Percentiles rank a stretch among this genome's conserved stretches.
Evolutionary conservation across 2,888 invertebrate species (phyloP).

Genomic region (Lottia gigantea): DNA sequence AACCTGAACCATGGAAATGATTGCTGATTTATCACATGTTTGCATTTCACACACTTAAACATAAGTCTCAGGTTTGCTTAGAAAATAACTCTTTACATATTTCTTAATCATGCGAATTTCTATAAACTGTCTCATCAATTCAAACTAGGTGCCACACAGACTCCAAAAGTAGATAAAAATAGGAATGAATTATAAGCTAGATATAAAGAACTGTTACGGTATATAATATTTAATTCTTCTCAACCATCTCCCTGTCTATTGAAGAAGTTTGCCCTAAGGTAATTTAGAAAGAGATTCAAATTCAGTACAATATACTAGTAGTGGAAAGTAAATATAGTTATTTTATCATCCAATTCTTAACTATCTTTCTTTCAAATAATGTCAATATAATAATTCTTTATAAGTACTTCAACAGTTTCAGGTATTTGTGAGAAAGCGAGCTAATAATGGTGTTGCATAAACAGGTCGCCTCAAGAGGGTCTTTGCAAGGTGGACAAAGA

Average conservation of each 20-base stretch:
- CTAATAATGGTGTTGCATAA: conserved; percentile 6
- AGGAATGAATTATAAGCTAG: background rate
- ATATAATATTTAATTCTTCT: conserved; percentile 8
- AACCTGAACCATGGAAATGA: background rate
- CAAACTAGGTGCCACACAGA: background rate
- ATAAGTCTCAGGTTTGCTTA: background rate
- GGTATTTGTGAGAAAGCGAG: background rate
- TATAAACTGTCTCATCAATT: background rate
- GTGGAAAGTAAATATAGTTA: background rate
- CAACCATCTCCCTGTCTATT: background rate
- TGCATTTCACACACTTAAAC: conserved; percentile 8
- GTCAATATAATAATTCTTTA: conserved; percentile 10
- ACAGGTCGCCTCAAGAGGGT: conserved; percentile 1
- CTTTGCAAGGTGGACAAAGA: background rate
- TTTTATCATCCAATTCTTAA: background rate
- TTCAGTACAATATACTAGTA: conserved; percentile 2
- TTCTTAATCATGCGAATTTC: background rate
- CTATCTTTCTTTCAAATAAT: background rate
- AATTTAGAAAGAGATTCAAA: background rate
- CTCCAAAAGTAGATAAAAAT: background rate
- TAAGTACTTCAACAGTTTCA: background rate
- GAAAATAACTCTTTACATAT: background rate
- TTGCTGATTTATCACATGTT: background rate
- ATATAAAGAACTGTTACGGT: background rate
- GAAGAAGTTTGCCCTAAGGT: background rate